These are phyloP conservation scores for Halcyon malimbica DNA, from an alignment of 2,113 vertebrate genomes.

Conservation along the genomic window DNA sequence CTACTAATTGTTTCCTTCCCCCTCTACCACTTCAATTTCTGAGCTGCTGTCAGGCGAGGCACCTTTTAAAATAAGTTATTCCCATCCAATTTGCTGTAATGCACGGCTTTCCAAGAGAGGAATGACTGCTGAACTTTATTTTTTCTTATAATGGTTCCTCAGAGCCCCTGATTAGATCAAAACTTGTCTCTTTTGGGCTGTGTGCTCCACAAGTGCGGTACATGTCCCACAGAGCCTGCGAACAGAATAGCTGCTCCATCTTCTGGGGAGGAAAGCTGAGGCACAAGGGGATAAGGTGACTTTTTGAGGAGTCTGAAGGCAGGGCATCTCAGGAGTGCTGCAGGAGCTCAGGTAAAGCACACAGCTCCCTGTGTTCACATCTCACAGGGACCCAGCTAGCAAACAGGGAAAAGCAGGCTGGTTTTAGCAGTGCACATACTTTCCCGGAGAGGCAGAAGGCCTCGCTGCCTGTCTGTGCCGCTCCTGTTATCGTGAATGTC, in stretches of 20 bases:
- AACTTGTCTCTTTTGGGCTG: not conserved
- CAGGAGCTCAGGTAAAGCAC: not conserved
- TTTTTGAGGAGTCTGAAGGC: not conserved
- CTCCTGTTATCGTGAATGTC: slow-evolving; percentile 51
- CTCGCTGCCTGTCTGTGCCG: not conserved
- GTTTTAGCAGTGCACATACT: not conserved
- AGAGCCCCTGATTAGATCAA: not conserved
- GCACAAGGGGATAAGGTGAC: not conserved
- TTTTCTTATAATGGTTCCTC: not conserved
- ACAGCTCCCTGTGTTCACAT: accelerated
- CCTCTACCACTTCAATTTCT: not conserved
- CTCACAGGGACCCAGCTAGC: not conserved
- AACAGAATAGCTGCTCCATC: not conserved
- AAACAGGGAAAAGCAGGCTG: not conserved
- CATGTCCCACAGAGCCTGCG: accelerated
- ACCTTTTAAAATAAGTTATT: not conserved
- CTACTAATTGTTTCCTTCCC: not conserved
- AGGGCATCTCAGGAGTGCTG: not conserved
- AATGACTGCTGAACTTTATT: not conserved
- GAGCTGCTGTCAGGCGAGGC: not conserved
- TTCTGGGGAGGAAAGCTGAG: not conserved
- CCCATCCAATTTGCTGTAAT: not conserved
- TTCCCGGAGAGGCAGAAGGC: not conserved
- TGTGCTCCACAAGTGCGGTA: accelerated
- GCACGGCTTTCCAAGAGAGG: not conserved